These are phyloP conservation scores for Allygus modestus DNA, from an alignment of 2,888 invertebrate species.

Conservation along the genomic window DNA sequence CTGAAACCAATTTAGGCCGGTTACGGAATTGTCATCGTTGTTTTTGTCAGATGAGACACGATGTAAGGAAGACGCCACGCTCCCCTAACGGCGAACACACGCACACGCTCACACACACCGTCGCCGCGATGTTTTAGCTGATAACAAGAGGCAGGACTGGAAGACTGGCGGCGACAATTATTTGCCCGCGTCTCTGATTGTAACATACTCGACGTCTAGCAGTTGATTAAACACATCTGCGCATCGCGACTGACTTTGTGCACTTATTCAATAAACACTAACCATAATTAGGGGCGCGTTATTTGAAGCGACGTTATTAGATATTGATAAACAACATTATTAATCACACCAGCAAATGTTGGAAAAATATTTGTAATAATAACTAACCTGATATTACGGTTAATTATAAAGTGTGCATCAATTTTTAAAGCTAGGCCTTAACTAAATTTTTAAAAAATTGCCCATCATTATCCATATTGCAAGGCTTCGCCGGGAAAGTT, in stretches of 20 bases:
- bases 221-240: conserved; percentile 40
- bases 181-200: conserved; percentile 18
- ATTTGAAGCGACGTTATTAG: no score
- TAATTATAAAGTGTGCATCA: no score
- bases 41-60: conserved; percentile 20
- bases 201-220: neutral
- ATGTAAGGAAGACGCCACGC: conserved; percentile 17
- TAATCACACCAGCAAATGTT: no score
- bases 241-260: neutral
- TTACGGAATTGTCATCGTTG: neutral
- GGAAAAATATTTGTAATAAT: no score
- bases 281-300: neutral
- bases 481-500: no score
- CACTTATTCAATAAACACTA: neutral
- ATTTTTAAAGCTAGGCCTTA: no score
- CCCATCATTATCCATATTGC: no score
- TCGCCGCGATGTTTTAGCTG: neutral
- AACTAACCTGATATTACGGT: no score
- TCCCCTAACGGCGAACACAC: conserved; percentile 31
- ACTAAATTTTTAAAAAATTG: no score
- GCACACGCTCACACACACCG: neutral
- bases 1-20: neutral
- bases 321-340: no score
- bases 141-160: conserved; percentile 1
- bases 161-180: conserved; percentile 30